Evolutionary conservation across 1,140 invertebrate genomes (phyloP).

Genomic region (Hylaeus volcanicus): DNA sequence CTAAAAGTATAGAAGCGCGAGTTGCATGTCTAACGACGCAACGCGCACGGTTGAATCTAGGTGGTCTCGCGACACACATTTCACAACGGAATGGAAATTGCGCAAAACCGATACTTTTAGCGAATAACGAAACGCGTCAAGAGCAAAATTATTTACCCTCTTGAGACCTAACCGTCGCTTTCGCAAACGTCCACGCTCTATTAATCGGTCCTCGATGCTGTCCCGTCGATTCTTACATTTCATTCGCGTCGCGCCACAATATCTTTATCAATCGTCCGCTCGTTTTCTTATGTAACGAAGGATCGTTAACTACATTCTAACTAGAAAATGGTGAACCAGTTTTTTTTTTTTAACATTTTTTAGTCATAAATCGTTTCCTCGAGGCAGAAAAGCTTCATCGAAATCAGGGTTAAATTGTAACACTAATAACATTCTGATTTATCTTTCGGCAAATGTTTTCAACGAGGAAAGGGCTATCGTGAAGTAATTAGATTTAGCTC

Average conservation of each 20-base stretch:
- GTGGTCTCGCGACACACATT: conserved; percentile 18
- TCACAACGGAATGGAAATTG: conserved; percentile 24
- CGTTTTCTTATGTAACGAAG: background rate
- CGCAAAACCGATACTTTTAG: background rate
- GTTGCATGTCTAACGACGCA: conserved; percentile 33
- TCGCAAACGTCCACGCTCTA: too few species aligned
- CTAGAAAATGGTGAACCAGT: background rate
- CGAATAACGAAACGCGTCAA: background rate
- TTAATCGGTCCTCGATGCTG: too few species aligned
- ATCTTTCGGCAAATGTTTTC: too few species aligned
- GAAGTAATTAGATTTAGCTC: too few species aligned
- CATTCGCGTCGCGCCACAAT: background rate
- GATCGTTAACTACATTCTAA: background rate
- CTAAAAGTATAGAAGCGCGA: conserved; percentile 35
- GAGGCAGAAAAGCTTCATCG: too few species aligned
- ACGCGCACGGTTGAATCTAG: background rate
- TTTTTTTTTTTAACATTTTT: background rate
- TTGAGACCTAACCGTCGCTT: background rate
- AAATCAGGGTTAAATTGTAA: too few species aligned
- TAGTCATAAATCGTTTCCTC: too few species aligned
- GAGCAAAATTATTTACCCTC: background rate
- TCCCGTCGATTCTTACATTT: background rate
- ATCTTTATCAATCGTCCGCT: background rate
- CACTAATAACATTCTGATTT: too few species aligned
- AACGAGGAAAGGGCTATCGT: too few species aligned